phyloP scores from a whole-genome alignment of 1,140 invertebrate species.

The Dinoponera quadriceps region DNA sequence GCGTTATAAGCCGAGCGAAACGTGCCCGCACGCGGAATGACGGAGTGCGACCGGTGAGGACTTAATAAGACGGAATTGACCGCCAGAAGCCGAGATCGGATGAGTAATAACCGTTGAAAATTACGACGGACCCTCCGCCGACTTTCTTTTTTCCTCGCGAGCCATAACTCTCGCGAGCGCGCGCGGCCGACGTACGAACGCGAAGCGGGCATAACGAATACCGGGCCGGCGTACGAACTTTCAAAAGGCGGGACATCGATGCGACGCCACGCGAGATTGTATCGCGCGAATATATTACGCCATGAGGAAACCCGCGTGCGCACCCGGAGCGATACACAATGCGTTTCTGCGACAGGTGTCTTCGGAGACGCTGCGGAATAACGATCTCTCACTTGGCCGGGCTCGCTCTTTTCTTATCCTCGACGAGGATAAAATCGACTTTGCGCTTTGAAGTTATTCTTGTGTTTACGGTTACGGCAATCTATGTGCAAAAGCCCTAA shows the following conservation, averaged over 20 bases:
- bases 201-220: too few relatives aligned
- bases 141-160: constrained; percentile 20
- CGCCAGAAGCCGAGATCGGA: constrained; percentile 13
- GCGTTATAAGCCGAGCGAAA: too few relatives aligned
- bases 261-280: constrained; percentile 20
- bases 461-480: too few relatives aligned
- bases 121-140: neutral
- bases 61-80: constrained; percentile 11
- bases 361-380: neutral
- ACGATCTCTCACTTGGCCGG: neutral
- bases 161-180: neutral
- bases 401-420: neutral
- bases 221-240: too few relatives aligned
- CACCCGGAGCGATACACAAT: neutral
- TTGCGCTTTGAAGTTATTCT: too few relatives aligned
- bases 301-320: neutral
- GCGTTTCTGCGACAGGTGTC: neutral
- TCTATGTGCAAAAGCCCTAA: too few relatives aligned
- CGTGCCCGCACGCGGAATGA: neutral
- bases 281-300: constrained; percentile 6
- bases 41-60: neutral
- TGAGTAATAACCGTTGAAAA: constrained; percentile 46
- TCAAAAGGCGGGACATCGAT: constrained; percentile 5
- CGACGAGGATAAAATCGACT: neutral
- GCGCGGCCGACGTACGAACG: neutral